These are phyloP conservation scores for Sprattus sprattus DNA, from an alignment of 2,113 vertebrate species.

Conservation along the genomic window DNA sequence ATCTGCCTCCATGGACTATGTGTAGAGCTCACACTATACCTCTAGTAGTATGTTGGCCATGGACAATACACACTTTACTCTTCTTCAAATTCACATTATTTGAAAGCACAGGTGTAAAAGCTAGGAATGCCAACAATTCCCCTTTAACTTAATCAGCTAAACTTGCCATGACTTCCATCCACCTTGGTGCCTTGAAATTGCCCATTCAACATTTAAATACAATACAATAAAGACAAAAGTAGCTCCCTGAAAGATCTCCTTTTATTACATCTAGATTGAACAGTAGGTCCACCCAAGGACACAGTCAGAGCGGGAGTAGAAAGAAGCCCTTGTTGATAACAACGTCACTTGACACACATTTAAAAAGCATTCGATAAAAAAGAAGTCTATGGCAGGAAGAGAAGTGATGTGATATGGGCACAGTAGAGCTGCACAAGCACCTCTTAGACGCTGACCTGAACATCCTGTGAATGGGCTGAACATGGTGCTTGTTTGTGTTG, in stretches of 20 bases:
- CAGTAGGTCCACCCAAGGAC: slow-evolving; percentile 7
- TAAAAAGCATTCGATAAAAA: slow-evolving; percentile 9
- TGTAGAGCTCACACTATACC: neutral
- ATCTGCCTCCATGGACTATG: neutral
- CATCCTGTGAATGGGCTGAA: neutral
- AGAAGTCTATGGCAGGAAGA: slow-evolving; percentile 11
- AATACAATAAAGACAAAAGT: neutral
- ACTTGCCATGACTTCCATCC: neutral
- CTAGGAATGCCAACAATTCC: neutral
- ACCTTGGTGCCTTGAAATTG: neutral
- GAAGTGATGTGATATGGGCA: slow-evolving; percentile 9
- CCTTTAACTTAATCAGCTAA: neutral
- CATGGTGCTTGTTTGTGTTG: neutral
- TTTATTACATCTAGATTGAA: neutral
- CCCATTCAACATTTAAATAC: neutral
- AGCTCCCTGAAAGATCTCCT: neutral
- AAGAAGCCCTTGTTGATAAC: slow-evolving; percentile 6
- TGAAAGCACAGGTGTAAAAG: neutral
- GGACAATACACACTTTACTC: too few species aligned
- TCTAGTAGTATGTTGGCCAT: too few species aligned
- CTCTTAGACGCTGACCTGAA: slow-evolving; percentile 8
- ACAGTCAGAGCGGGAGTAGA: slow-evolving; percentile 1
- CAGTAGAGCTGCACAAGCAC: neutral
- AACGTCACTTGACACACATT: slow-evolving; percentile 14
- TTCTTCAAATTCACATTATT: neutral